A percentile compares a stretch with the other conserved stretches of the same genome.
Evolutionary conservation across 2,113 vertebrate species (phyloP).

Genomic region (Apodemus speciosus): DNA sequence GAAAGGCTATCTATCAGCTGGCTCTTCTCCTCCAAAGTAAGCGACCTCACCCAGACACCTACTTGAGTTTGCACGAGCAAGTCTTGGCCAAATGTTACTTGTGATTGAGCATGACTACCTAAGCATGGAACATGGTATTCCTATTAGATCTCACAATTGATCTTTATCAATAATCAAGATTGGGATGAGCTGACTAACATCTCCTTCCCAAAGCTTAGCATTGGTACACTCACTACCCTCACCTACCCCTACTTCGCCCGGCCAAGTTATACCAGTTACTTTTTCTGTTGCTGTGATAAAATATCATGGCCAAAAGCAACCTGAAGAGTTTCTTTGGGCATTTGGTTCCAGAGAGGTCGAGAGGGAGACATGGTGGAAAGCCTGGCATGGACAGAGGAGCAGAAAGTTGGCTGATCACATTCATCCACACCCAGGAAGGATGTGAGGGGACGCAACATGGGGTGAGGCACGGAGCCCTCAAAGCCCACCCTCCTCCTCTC

Average conservation of each 20-base stretch:
- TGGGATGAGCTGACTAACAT: neutral
- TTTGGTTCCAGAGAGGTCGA: neutral
- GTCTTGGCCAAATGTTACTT: neutral
- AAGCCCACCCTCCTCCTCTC: neutral
- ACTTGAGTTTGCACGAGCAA: neutral
- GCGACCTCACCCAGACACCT: neutral
- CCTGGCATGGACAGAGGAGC: neutral
- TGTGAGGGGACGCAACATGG: no score
- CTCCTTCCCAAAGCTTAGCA: neutral
- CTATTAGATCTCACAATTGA: neutral
- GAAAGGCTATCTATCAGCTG: neutral
- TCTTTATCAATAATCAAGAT: neutral
- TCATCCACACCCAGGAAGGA: neutral
- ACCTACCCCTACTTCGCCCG: neutral
- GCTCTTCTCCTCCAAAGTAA: neutral
- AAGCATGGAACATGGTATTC: neutral
- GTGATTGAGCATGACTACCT: neutral
- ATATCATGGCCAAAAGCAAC: neutral
- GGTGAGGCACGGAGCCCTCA: no score
- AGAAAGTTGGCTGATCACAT: neutral
- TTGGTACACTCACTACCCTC: neutral
- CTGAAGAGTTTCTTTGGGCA: neutral
- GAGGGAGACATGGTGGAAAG: neutral
- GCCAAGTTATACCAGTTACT: neutral
- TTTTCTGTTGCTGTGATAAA: neutral